Conservation (phyloP, 2,113 vertebrate genomes). For the Nycticorax nycticorax region DNA sequence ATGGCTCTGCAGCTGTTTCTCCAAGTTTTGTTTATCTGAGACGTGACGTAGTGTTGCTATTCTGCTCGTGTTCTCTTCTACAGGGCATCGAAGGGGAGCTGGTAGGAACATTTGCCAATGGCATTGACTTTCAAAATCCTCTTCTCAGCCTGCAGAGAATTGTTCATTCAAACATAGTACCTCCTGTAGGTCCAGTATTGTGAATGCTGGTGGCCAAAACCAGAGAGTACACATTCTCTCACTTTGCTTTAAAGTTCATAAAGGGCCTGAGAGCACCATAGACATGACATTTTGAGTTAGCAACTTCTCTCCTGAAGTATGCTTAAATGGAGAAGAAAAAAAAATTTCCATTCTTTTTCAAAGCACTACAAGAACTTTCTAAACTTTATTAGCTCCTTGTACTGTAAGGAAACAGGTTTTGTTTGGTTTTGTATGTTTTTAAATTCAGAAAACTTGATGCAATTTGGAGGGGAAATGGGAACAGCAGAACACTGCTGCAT, state of each 20-base stretch:
- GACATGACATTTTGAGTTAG: background rate
- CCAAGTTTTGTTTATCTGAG: background rate
- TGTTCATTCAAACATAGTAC: background rate
- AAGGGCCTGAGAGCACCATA: background rate
- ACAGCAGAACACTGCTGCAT: background rate
- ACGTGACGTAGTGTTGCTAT: fast-evolving
- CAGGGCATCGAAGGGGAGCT: background rate
- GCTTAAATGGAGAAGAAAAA: background rate
- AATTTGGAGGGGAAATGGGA: background rate
- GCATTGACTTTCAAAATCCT: background rate
- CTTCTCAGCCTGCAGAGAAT: background rate
- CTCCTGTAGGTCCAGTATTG: background rate
- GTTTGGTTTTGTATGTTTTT: background rate
- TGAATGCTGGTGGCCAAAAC: background rate
- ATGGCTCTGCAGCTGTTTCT: background rate
- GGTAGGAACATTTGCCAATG: background rate
- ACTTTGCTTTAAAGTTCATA: background rate
- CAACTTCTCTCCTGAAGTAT: background rate
- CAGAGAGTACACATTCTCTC: background rate
- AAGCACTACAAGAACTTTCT: background rate
- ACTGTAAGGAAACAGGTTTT: background rate
- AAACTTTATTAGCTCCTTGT: background rate
- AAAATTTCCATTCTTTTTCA: background rate
- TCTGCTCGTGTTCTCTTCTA: background rate
- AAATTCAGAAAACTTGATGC: background rate